phyloP scores from a whole-genome alignment of 2,888 invertebrate species.

The Monoplex corrugatus region DNA sequence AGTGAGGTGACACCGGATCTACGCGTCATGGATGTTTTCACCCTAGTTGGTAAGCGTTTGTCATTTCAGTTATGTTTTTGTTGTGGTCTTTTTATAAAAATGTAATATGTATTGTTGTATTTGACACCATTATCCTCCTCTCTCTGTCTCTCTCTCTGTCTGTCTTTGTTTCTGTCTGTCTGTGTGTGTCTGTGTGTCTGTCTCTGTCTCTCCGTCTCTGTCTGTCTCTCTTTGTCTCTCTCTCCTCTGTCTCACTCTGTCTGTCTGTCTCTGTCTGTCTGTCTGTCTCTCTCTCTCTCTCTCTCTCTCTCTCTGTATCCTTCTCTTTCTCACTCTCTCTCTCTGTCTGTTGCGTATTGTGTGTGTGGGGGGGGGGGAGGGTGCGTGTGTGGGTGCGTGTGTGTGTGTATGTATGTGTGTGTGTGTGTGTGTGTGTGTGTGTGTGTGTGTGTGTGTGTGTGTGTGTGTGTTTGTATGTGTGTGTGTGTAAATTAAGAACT shows the following conservation, averaged over 20 bases:
- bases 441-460: not conserved
- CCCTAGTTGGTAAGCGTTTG: too few relatives aligned
- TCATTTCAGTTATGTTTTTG: too few relatives aligned
- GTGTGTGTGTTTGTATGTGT: not conserved
- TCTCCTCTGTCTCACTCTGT: not conserved
- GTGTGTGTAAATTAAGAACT: too few relatives aligned
- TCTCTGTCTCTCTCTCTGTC: not conserved
- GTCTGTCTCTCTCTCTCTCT: not conserved
- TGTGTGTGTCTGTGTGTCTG: too few relatives aligned
- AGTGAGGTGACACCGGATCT: too few relatives aligned
- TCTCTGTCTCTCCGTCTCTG: not conserved
- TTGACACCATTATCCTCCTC: too few relatives aligned
- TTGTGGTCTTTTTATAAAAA: too few relatives aligned
- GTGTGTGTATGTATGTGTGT: not conserved
- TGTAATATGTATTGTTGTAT: too few relatives aligned
- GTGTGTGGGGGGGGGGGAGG: not conserved
- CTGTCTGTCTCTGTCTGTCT: not conserved
- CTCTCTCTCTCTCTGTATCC: conserved; percentile 4
- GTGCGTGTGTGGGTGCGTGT: not conserved
- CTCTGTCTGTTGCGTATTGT: not conserved
- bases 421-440: not conserved
- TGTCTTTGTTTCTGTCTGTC: too few relatives aligned
- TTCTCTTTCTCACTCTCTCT: not conserved
- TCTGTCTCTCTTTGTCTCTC: not conserved
- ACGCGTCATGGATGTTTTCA: too few relatives aligned